Base-by-base conservation (phyloP, 2,113 vertebrate genomes). In the Salvelinus sp. region DNA sequence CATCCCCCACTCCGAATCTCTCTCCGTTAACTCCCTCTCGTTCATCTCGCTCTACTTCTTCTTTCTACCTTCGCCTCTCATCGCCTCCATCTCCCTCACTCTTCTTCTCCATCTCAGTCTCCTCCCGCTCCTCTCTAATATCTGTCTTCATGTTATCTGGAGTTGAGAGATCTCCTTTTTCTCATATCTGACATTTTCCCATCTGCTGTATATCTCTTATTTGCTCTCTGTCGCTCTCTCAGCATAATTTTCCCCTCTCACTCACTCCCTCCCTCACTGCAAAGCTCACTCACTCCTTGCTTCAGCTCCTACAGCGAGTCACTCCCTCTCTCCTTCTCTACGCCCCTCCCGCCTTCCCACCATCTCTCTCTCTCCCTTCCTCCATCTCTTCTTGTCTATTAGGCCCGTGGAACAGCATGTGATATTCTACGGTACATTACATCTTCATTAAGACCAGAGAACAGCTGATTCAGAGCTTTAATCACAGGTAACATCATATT, bases 401-500 rank as follows among this genome's bases (percentile, higher is more conserved):
- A 60, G 69, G 67, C 7, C 75, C 78, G 60, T 4, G 66, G 65
- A 77, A 62, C 64, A 57, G 28, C 38, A 10, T 44, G 38, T 44
- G 7, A 9, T 71, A 54, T 60, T 69, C 62, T 70, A 78, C 70
- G 25, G 78, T 76, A 30, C 62, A 27, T 72, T 70, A 62, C 77
- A 73, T 81, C 82, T 81, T 79, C 77, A 83, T 85, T 85, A 81
- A 25, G 67, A 22, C 75, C 38, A 44, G n/a, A 25, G 57, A 70
- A 28, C 57, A 72, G 77, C 83, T 80, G 72, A 85, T 76, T 78
- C 79, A 76, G 76, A 85, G 83, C 38, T 77, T 28, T 57, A 88
- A 85, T 89, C 86, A 89, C 78, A 91, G 82, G 85, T 91, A 88
- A 80, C 71, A 1, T 82, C 82, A 70, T 83, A 82, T 88, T 80